A percentile compares a stretch with the other conserved stretches of the same genome.
Conservation (phyloP, 2,888 invertebrate species). For the Melinaea marsaeus region DNA sequence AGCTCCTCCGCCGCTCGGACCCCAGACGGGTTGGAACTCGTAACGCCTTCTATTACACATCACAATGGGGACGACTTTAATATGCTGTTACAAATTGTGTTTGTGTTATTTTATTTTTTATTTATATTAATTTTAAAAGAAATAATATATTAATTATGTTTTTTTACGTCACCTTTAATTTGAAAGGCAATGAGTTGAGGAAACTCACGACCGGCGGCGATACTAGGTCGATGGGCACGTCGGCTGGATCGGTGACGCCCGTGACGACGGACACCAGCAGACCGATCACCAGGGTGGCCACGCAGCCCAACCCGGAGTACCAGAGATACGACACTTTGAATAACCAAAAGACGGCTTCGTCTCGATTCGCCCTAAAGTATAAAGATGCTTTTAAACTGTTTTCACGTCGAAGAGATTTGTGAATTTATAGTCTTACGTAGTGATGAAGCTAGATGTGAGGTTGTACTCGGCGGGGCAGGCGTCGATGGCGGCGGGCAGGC, state of each 20-base stretch:
- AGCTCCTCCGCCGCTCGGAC: slow-evolving; percentile 63
- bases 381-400: neutral
- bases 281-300: slow-evolving; percentile 85
- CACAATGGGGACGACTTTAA: neutral
- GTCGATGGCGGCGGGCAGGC: slow-evolving; percentile 71
- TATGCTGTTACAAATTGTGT: no score
- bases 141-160: neutral
- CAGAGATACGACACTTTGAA: slow-evolving; percentile 92
- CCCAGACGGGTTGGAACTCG: slow-evolving; percentile 60
- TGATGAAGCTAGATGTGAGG: slow-evolving; percentile 40
- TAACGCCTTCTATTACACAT: slow-evolving; percentile 52
- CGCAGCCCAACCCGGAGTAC: slow-evolving; percentile 90
- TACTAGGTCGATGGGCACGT: slow-evolving; percentile 81
- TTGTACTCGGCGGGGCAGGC: slow-evolving; percentile 72
- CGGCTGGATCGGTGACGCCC: slow-evolving; percentile 78
- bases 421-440: slow-evolving; percentile 44
- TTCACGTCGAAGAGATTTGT: neutral
- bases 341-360: slow-evolving; percentile 69
- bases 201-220: slow-evolving; percentile 81
- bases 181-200: slow-evolving; percentile 70
- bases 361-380: slow-evolving; percentile 47
- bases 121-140: neutral
- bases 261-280: slow-evolving; percentile 83
- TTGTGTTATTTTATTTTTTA: no score
- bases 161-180: slow-evolving; percentile 55